Percentiles rank a stretch among this genome's conserved stretches.
These are phyloP conservation scores for Recurvirostra avosetta DNA, from an alignment of 2,113 vertebrate species.

Conservation along the genomic window DNA sequence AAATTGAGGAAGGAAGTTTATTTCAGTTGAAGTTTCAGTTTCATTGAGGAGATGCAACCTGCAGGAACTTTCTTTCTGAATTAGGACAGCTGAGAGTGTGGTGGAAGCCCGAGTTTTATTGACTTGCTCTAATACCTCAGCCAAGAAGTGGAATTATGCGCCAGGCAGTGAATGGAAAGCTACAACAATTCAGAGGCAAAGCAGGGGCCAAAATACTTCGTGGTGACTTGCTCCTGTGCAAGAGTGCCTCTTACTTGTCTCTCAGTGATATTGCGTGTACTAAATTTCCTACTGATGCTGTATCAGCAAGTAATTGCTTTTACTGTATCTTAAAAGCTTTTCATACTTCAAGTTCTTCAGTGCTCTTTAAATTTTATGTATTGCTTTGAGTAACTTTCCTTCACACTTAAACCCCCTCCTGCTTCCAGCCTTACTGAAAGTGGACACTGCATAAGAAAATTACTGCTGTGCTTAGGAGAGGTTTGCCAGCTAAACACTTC, in stretches of 20 bases:
- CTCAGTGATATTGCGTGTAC: neutral
- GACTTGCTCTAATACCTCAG: neutral
- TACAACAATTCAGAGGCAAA: neutral
- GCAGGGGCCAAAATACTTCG: neutral
- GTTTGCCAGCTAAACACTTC: slow-evolving; percentile 6
- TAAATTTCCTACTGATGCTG: slow-evolving; percentile 29
- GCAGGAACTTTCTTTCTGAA: neutral
- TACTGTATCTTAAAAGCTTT: slow-evolving; percentile 48
- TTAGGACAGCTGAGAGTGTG: slow-evolving; percentile 30
- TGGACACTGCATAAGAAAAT: slow-evolving; percentile 2
- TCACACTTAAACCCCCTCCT: neutral
- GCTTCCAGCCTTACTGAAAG: neutral
- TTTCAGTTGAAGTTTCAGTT: slow-evolving; percentile 36
- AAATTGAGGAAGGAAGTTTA: slow-evolving; percentile 15
- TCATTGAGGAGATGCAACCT: slow-evolving; percentile 4
- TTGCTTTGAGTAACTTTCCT: slow-evolving; percentile 27
- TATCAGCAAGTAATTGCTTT: slow-evolving; percentile 43
- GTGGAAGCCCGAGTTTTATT: slow-evolving; percentile 10
- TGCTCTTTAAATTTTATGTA: slow-evolving; percentile 32
- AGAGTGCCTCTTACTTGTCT: neutral
- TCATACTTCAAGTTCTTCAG: neutral
- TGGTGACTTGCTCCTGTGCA: neutral
- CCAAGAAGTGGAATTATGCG: slow-evolving; percentile 12
- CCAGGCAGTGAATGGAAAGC: neutral
- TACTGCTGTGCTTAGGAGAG: neutral